A percentile compares a stretch with the other conserved stretches of the same genome.
These are phyloP conservation scores for Oryzias dopingdopingensis DNA, from an alignment of 2,797 vertebrate species.

Conservation along the genomic window DNA sequence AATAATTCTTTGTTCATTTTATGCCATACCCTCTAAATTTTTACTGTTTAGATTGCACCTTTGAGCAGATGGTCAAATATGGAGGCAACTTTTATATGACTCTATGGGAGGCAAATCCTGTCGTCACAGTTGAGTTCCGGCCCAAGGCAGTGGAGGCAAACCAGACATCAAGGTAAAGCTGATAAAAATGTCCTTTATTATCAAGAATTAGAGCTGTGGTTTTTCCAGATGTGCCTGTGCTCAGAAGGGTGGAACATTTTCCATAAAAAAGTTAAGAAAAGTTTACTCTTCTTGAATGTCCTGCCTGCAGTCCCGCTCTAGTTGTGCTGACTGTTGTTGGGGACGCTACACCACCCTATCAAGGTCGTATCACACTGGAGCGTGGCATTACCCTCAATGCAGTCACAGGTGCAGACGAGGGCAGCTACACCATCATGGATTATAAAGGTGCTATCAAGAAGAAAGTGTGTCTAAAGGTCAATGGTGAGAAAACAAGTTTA, in stretches of 20 bases:
- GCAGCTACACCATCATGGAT: constrained; percentile 76
- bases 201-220: constrained; percentile 19
- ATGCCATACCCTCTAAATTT: constrained; percentile 1
- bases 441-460: constrained; percentile 37
- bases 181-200: constrained; percentile 14
- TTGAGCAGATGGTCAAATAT: constrained; percentile 68
- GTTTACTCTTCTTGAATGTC: constrained; percentile 11
- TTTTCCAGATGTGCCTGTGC: constrained; percentile 14
- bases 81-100: constrained; percentile 65
- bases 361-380: constrained; percentile 55
- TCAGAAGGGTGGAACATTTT: constrained; percentile 5
- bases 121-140: constrained; percentile 70
- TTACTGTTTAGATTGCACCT: constrained; percentile 70
- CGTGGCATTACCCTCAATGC: constrained; percentile 50
- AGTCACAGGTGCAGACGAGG: constrained; percentile 70
- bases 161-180: constrained; percentile 64
- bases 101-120: constrained; percentile 32
- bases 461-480: constrained; percentile 79
- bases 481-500: constrained; percentile 62
- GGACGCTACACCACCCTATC: constrained; percentile 35
- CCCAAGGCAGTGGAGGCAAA: constrained; percentile 71
- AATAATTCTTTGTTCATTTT: no score
- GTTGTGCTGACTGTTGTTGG: constrained; percentile 52
- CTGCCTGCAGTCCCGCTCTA: constrained; percentile 45
- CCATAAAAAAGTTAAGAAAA: constrained; percentile 10